Conservation (phyloP, 2,888 invertebrate species). For the Andrena minutula region DNA sequence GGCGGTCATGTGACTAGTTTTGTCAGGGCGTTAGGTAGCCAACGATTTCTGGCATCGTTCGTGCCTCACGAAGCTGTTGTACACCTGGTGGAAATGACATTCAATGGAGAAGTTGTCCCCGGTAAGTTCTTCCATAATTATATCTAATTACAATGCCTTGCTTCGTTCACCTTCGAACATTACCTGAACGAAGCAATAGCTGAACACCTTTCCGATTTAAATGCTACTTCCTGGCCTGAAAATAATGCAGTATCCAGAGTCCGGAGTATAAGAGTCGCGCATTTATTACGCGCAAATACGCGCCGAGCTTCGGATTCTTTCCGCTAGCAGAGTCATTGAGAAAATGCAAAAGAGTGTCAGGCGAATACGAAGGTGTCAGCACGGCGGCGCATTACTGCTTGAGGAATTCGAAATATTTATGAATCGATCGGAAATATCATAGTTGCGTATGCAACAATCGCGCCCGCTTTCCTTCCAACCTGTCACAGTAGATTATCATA, state of each 20-base stretch:
- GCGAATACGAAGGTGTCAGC: not conserved
- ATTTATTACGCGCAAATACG: conserved; percentile 1
- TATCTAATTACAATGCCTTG: too few relatives aligned
- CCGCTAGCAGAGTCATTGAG: conserved; percentile 3
- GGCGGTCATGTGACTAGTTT: conserved; percentile 98
- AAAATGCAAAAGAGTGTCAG: conserved; percentile 3
- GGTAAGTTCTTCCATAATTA: conserved; percentile 88
- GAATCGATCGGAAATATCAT: not conserved
- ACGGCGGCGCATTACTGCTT: not conserved
- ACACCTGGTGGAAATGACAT: conserved; percentile 96
- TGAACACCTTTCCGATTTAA: not conserved
- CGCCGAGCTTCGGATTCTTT: not conserved
- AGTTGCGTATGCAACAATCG: not conserved
- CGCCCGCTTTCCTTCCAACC: conserved; percentile 26
- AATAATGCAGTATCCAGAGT: not conserved
- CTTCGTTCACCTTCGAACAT: not conserved
- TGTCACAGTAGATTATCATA: conserved; percentile 8
- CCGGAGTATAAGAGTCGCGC: not conserved
- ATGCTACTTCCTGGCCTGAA: not conserved
- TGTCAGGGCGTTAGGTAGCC: conserved; percentile 95
- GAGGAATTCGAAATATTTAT: not conserved
- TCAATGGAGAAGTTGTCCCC: conserved; percentile 96
- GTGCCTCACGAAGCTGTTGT: conserved; percentile 94
- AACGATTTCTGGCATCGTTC: conserved; percentile 96
- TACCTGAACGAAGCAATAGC: not conserved